Evolutionary conservation across 2,888 invertebrate species (phyloP), one percentile per base, ranked within the genome.

Genomic region (Tenthredo livida): DNA sequence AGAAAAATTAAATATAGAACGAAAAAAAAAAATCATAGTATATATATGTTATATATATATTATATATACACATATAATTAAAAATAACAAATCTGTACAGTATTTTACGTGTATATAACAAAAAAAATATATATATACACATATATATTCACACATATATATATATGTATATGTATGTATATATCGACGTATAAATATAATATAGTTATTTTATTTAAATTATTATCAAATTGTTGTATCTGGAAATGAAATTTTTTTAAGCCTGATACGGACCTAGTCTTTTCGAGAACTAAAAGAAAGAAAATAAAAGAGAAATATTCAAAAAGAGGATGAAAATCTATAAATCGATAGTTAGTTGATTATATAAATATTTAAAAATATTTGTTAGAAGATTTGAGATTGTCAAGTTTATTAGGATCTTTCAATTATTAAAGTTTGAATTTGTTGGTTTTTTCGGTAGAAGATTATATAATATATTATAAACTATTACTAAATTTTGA

Each of bases 141-240:
- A 80, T 29, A 29, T 29, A 29, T 61, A 47, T 78, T 50, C 43
- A 82, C 37, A 50, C 5, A 50, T 61, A 80, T 7, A 58, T 1
- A 58, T 2, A 54, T n/a, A n/a, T n/a, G 9, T 40, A 37, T 50
- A 47, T 29, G 15, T 47, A 84, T 21, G 21, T 65, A 37, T 72
- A 75, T 54, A 82, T 58, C 77, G 84, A 84, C 82, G 85, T 87
- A 87, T 85, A 87, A 85, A 85, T 80, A 84, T 47, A 84, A 84
- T 47, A 84, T 61, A 70, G 70, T n/a, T 70, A 25, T 50, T 50
- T 77, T 77, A 77, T 77, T 77, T 54, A 50, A n/a, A 12, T 80
- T 80, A 61, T 80, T n/a, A n/a, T 80, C 1, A 40, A 80, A 80
- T 80, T 61, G 80, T 80, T 80, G 61, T 80, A 9, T 61, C n/a